Conservation (phyloP, 2,888 invertebrate genomes). For the Scaptomyza reducta region DNA sequence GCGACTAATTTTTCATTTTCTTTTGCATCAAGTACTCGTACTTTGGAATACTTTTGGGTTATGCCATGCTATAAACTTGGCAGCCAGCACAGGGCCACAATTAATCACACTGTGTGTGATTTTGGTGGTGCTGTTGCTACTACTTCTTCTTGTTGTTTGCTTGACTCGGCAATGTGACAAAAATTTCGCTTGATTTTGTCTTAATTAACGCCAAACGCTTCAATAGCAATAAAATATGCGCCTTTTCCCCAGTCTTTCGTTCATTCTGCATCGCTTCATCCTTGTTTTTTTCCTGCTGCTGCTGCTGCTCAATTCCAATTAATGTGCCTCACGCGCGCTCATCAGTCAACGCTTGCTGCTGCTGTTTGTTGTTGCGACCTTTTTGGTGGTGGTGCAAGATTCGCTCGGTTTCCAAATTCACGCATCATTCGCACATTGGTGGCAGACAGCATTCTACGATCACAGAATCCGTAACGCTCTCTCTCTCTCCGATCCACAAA, state of each 20-base stretch:
- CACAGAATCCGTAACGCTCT: constrained; percentile 36
- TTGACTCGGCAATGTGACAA: constrained; percentile 78
- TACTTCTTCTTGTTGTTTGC: not conserved
- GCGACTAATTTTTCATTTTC: constrained; percentile 81
- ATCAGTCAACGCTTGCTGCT: constrained; percentile 65
- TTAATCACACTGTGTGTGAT: constrained; percentile 66
- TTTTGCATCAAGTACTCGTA: constrained; percentile 39
- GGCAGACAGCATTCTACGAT: constrained; percentile 41
- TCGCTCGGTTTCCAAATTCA: constrained; percentile 75
- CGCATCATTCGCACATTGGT: constrained; percentile 83
- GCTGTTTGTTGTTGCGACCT: not conserved
- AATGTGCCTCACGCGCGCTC: constrained; percentile 78
- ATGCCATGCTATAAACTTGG: constrained; percentile 41
- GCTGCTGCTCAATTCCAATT: constrained; percentile 76
- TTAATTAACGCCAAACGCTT: constrained; percentile 84
- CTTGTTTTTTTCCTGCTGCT: not conserved
- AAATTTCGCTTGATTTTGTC: constrained; percentile 83
- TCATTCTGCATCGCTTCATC: constrained; percentile 5
- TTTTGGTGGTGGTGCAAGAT: constrained; percentile 53
- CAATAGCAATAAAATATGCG: constrained; percentile 83
- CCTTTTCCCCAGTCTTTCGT: constrained; percentile 42
- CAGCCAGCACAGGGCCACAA: constrained; percentile 70
- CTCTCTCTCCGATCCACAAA: constrained; percentile 14
- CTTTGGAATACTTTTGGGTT: constrained; percentile 1
- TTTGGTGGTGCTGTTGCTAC: not conserved